Percentiles rank a stretch among this genome's conserved stretches.
Evolutionary conservation across 2,888 invertebrate genomes (phyloP).

Genomic region (Drosophila melanosoma): DNA sequence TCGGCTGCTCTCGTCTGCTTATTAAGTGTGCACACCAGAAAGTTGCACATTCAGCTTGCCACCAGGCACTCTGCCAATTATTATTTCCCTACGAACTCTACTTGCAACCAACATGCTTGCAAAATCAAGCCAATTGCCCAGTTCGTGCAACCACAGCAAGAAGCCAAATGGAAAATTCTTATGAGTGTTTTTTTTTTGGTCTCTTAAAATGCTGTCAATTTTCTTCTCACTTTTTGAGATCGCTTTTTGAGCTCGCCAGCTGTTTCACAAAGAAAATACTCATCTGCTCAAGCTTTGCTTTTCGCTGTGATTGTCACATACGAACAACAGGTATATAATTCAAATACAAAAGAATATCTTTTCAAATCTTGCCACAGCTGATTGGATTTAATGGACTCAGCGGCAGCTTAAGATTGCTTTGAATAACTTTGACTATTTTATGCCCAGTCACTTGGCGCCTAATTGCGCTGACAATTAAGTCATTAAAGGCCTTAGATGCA

Average conservation of each 20-base stretch:
- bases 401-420: constrained; percentile 31
- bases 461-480: constrained; percentile 74
- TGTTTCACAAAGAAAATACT: too few species aligned
- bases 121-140: constrained; percentile 15
- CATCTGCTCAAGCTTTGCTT: not conserved
- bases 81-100: constrained; percentile 32
- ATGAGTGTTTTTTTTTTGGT: constrained; percentile 12
- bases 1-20: constrained; percentile 22
- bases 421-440: constrained; percentile 28
- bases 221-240: not conserved
- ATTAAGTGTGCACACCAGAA: constrained; percentile 41
- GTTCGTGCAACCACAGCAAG: not conserved
- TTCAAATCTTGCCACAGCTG: constrained; percentile 9
- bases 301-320: not conserved
- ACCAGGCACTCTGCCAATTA: constrained; percentile 46
- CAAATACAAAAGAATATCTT: not conserved
- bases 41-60: constrained; percentile 54
- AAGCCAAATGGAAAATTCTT: not conserved
- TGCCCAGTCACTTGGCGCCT: constrained; percentile 52
- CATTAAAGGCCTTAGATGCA: constrained; percentile 49
- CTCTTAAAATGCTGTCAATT: not conserved
- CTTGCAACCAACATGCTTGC: constrained; percentile 11
- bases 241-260: not conserved
- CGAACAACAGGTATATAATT: constrained; percentile 15
- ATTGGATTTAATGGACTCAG: constrained; percentile 25